Evolutionary conservation across 2,797 vertebrate species (phyloP).

Genomic region (Thamnophis elegans): DNA sequence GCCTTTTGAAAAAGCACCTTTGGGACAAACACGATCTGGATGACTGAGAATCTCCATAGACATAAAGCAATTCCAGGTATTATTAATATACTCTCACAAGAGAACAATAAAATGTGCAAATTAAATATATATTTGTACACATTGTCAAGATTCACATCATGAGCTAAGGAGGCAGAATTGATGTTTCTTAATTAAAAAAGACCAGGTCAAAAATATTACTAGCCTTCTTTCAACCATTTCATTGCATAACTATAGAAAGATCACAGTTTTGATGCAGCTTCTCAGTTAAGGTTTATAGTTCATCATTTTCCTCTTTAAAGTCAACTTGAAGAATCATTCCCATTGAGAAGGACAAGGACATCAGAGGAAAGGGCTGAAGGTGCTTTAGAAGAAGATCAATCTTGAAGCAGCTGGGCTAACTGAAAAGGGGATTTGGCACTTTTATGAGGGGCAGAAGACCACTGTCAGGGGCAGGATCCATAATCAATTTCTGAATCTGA

Average conservation of each 20-base stretch:
- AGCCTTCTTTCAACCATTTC: neutral
- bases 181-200: neutral
- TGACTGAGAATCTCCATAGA: neutral
- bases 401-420: neutral
- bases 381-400: neutral
- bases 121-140: neutral
- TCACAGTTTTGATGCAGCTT: neutral
- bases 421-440: constrained; percentile 48
- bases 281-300: neutral
- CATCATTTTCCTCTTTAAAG: neutral
- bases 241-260: neutral
- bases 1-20: neutral
- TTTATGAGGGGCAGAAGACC: constrained; percentile 63
- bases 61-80: neutral
- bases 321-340: neutral
- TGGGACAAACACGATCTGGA: neutral
- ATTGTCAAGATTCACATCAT: neutral
- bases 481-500: constrained; percentile 67
- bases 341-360: neutral
- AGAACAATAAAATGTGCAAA: neutral
- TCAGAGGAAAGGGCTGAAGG: neutral
- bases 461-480: constrained; percentile 65
- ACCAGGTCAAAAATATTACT: neutral
- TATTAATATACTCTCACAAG: no score
- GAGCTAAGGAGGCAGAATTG: neutral